Evolutionary conservation across 2,888 invertebrate species (phyloP), one percentile per base, ranked within the genome.

Genomic region (Caenorhabditis uteleia): DNA sequence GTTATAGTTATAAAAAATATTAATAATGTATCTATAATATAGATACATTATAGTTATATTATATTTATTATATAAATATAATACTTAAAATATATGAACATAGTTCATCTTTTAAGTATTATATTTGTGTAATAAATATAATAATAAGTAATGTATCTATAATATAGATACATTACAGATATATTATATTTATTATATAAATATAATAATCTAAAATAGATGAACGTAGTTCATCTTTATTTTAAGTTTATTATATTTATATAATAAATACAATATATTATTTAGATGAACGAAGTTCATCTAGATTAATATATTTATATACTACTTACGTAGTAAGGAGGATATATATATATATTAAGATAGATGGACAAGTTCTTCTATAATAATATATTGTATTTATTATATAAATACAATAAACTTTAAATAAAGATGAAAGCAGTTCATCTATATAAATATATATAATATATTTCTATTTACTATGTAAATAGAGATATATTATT

Each of bases 271-370:
- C 38, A 43, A 46, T 29, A 18, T 34, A 44, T 51, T 27, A 25
- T 25, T 21, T 29, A 21, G 18, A 54, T 36, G 43, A 46, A 48
- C 40, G 47, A 26, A 14, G 29, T 54, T 42, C 55, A 60, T 31
- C 21, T 55, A 55, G 18, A n/a, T n/a, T 46, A 55, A 55, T 54
- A 38, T 38, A 55, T 48, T 36, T 48, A 48, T 55, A 31, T 61
- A 61, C n/a, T n/a, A n/a, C n/a, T n/a, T n/a, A 39, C 31, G 23
- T 29, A 21, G 16, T 33, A 20, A 27, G 27, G 14, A 8, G n/a
- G n/a, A n/a, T n/a, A n/a, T n/a, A n/a, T n/a, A 48, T 43, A n/a
- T n/a, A n/a, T n/a, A n/a, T n/a, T n/a, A n/a, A n/a, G n/a, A n/a
- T n/a, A n/a, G n/a, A n/a, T n/a, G n/a, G n/a, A n/a, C n/a, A 21